Percentiles rank a stretch among this genome's conserved stretches.
phyloP scores from a whole-genome alignment of 2,797 vertebrate genomes.

The Myotis pilosus region DNA sequence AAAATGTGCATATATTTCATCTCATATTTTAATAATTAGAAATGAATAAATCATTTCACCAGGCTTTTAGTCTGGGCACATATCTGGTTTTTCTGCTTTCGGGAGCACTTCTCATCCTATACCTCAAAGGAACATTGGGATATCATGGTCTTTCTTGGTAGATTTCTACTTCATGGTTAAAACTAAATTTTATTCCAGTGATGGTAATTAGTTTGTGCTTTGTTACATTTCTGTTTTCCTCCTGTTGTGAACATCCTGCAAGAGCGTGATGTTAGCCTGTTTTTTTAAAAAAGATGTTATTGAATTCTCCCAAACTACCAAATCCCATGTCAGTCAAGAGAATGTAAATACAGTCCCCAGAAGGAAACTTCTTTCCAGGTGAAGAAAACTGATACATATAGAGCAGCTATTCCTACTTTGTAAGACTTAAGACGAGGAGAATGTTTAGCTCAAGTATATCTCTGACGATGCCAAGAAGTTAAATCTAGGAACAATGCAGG shows the following conservation, averaged over 20 bases:
- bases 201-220: not conserved
- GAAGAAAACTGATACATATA: not conserved
- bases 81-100: not conserved
- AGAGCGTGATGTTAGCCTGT: not conserved
- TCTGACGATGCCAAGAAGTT: not conserved
- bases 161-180: not conserved
- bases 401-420: not conserved
- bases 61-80: not conserved
- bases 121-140: not conserved
- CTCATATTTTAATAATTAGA: not conserved
- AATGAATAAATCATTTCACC: not conserved
- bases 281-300: not conserved
- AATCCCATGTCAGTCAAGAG: not conserved
- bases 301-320: not conserved
- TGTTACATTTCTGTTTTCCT: not conserved
- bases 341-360: not conserved
- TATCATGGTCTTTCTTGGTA: not conserved
- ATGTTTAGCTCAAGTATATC: not conserved
- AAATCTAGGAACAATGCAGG: not conserved
- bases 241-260: not conserved
- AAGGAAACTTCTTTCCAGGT: not conserved
- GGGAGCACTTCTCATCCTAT: not conserved
- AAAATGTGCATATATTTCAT: not conserved
- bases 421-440: not conserved
- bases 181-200: not conserved